Base-by-base conservation (phyloP, 2,797 vertebrate genomes). In the Odontamblyopus rebecca region DNA sequence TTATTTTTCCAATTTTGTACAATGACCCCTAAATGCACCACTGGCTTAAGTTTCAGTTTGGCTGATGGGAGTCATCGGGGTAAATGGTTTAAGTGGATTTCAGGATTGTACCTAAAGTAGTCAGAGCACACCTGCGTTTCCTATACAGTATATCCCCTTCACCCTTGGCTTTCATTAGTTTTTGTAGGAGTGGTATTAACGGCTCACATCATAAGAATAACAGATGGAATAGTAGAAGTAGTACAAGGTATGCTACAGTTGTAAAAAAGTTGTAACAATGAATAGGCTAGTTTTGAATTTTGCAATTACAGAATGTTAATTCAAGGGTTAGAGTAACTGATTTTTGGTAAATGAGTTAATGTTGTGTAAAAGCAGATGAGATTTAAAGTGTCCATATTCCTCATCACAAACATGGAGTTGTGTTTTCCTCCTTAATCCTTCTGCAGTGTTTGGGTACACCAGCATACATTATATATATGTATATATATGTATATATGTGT, bases 51-150 rank as follows among this genome's bases (percentile, higher is more conserved):
- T 75, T 77, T 48, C 56, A 68, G 35, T 23, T 50, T 23, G 56
- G 69, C 27, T 51, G 67, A 74, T 74, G 69, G 27, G 23, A 77
- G 68, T 72, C 83, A 61, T 67, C 12, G 48, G 70, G 32, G 57
- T 38, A 48, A 71, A 54, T 57, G 71, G 70, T 67, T 29, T 66
- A 66, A 66, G 64, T 66, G 64, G 44, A 51, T 66, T 66, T 50
- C 26, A 51, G 41, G 12, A 51, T 51, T 63, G 38, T 44, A 63
- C 18, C 19, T 63, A 41, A 26, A 63, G 61, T 61, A 59, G 18
- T 62, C 53, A 30, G 27, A 7, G 50, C 74, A 62, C 71, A 78
- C 72, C 66, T 73, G 74, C 15, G 61, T 72, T 77, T 74, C 54
- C 75, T 59, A 60, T 60, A 60, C 60, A 38, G 32, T 38, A 35